Evolutionary conservation across 2,888 invertebrate species (phyloP), one percentile per base, ranked within the genome.

Genomic region (Drosophila ezoana): DNA sequence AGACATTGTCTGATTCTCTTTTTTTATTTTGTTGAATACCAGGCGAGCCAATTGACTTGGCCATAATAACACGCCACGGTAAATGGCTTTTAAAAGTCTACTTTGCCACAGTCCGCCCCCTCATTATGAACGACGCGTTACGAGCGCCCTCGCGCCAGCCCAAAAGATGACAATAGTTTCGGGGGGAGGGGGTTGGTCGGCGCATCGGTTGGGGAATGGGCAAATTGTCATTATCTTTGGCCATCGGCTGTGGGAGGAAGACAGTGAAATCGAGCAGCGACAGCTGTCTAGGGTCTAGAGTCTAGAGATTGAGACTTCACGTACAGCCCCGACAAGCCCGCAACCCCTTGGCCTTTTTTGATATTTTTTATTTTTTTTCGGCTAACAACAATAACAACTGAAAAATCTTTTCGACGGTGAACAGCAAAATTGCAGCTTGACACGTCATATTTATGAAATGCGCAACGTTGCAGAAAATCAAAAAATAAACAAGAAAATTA

Each of bases 71-170:
- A 87, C 84, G 89, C 85, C 85, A 85, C 65, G 73, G 81, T 79
- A 87, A 87, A 89, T 89, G 81, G 82, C 89, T 81, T 90, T 86
- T 81, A 87, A 82, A 84, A 87, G 90, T 86, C 88, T 89, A 87
- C 88, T 89, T 87, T 86, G 86, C 79, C 76, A 69, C 52, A 88
- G 72, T 68, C 88, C 90, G 90, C 90, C 91, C 79, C 82, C 90
- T 90, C 90, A 90, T 90, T 90, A 90, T 73, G 84, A 75, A 79
- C 88, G 87, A 90, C 90, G 90, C 90, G 80, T 81, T 85, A 72
- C 62, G 58, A 78, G 80, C 86, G 86, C 89, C 86, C 81, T 78
- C 76, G 72, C 61, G 44, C 57, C 43, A 47, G 38, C 61, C 58
- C 65, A 61, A 62, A 73, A 74, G 74, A 84, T 81, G 84, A 81